Evolutionary conservation across 2,113 vertebrate species (phyloP).

Genomic region (Theristicus caerulescens): DNA sequence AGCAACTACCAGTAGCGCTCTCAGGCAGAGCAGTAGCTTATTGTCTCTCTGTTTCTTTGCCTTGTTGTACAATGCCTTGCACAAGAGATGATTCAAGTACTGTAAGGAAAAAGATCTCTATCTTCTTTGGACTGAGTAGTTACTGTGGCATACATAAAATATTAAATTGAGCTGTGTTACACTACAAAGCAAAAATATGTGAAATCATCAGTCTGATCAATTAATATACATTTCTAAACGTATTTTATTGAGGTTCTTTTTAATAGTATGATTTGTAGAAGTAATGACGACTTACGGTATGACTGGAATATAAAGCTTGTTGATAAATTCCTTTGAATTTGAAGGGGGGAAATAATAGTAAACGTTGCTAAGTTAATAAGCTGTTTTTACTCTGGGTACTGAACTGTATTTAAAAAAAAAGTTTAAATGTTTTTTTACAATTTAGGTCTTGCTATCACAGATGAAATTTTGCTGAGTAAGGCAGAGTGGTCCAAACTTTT

Average conservation of each 20-base stretch:
- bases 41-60: background rate
- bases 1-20: background rate
- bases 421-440: constrained; percentile 74
- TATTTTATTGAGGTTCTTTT: background rate
- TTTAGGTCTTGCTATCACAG: constrained; percentile 89
- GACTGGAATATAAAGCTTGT: background rate
- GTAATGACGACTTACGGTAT: background rate
- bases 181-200: background rate
- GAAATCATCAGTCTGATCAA: background rate
- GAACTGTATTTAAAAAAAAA: background rate
- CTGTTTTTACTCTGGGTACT: background rate
- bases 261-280: background rate
- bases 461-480: constrained; percentile 91
- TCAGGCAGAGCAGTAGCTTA: background rate
- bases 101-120: background rate
- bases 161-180: background rate
- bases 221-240: background rate
- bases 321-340: background rate
- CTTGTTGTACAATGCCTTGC: background rate
- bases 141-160: background rate
- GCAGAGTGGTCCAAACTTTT: constrained; percentile 94
- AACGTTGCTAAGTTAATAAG: background rate
- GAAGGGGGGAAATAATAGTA: background rate
- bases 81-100: background rate
- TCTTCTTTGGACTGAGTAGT: background rate